Percentiles rank a stretch among this genome's conserved stretches.
Conservation (phyloP, 2,113 vertebrate genomes). For the Thamnophis sirtalis region DNA sequence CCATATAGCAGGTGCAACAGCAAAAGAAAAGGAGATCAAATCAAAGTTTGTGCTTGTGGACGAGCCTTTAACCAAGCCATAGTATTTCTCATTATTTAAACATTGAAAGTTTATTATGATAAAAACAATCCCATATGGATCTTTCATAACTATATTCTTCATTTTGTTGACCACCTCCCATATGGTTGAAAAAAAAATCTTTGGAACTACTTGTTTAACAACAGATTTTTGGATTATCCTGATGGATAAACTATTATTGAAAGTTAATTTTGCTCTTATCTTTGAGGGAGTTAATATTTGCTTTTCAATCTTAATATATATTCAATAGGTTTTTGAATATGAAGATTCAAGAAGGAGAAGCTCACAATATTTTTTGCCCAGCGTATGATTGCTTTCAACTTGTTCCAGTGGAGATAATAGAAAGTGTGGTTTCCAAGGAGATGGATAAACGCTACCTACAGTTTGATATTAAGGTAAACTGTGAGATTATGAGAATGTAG, state of each 20-base stretch:
- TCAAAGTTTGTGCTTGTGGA: neutral
- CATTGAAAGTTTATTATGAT: neutral
- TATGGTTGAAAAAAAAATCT: neutral
- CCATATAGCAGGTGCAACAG: neutral
- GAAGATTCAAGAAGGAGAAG: constrained; percentile 98
- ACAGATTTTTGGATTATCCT: neutral
- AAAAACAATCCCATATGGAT: neutral
- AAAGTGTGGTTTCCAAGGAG: constrained; percentile 97
- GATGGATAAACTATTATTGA: neutral
- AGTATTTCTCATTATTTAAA: neutral
- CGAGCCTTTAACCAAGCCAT: neutral
- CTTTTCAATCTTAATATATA: constrained; percentile 50
- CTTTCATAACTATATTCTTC: neutral
- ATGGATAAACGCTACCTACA: constrained; percentile 97
- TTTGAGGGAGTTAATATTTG: constrained; percentile 33
- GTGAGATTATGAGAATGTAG: constrained; percentile 32
- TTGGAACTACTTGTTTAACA: neutral
- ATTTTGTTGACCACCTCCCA: neutral
- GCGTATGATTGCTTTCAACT: constrained; percentile 96
- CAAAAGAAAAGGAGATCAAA: neutral
- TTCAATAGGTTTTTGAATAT: constrained; percentile 91
- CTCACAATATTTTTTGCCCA: constrained; percentile 98
- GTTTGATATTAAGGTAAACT: constrained; percentile 96
- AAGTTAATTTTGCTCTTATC: neutral
- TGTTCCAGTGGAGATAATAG: constrained; percentile 97